Percentiles rank a stretch among this genome's conserved stretches.
Conservation (phyloP, 2,888 invertebrate genomes). For the Rhogogaster chlorosoma region DNA sequence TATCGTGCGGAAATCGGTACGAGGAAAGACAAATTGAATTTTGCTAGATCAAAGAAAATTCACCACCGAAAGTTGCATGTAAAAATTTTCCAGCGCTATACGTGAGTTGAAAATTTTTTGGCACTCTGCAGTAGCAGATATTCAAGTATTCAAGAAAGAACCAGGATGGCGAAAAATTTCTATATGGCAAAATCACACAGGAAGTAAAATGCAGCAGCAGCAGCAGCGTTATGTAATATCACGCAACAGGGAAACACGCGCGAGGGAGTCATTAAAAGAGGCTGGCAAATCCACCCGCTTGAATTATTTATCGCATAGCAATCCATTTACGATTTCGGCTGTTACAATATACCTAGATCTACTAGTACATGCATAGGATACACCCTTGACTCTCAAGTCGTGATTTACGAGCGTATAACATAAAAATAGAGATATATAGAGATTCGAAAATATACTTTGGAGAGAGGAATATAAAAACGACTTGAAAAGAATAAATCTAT, state of each 20-base stretch:
- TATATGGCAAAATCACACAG: not conserved
- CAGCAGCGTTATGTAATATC: too few relatives aligned
- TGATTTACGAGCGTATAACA: constrained; percentile 20
- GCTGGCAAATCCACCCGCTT: not conserved
- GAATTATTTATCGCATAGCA: constrained; percentile 24
- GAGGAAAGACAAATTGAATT: not conserved
- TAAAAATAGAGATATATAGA: not conserved
- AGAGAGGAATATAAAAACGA: not conserved
- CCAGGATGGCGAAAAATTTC: not conserved
- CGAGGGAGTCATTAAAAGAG: not conserved
- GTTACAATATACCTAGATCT: not conserved
- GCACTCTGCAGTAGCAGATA: not conserved
- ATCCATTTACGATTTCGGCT: constrained; percentile 11
- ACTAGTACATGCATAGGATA: not conserved
- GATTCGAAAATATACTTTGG: not conserved
- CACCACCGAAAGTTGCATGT: not conserved
- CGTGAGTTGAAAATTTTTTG: not conserved
- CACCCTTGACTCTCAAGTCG: constrained; percentile 23
- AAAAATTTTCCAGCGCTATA: not conserved
- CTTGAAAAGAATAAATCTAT: not conserved
- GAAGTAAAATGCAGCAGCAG: not conserved
- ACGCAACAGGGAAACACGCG: not conserved
- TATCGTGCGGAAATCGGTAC: not conserved
- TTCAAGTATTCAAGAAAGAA: constrained; percentile 12
- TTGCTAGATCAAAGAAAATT: not conserved